These are phyloP conservation scores for Hydractinia echinata DNA, from an alignment of 30 jellyfish, hydroid and myxozoan genomes.

Conservation along the genomic window DNA sequence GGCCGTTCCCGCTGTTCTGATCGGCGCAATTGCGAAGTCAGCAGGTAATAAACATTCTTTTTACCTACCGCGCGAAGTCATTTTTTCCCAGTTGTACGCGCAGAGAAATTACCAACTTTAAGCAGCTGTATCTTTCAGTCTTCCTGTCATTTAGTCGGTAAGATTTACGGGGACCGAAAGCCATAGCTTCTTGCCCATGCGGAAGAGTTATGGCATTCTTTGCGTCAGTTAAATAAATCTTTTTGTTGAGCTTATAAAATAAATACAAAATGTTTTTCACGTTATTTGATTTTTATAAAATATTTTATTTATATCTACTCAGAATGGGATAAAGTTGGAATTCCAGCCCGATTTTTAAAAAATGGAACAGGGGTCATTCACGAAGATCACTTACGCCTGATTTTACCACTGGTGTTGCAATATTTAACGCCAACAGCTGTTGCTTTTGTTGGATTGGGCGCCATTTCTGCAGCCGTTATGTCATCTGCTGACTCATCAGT, in stretches of 20 bases:
- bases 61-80: no score
- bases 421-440: conserved; percentile 84
- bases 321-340: conserved; percentile 6
- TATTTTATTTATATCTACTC: not conserved
- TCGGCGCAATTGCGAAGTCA: conserved; percentile 81
- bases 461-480: conserved; percentile 93
- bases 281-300: not conserved
- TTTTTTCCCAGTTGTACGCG: no score
- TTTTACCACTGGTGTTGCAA: conserved; percentile 71
- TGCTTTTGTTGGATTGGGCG: conserved; percentile 84
- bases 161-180: no score
- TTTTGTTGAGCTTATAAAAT: not conserved
- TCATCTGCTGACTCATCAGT: conserved; percentile 94
- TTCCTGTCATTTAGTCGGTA: no score
- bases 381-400: conserved; percentile 52
- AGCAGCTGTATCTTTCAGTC: no score
- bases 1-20: conserved; percentile 85
- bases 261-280: not conserved
- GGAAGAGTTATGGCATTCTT: no score
- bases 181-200: no score
- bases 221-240: not conserved
- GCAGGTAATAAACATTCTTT: conserved; percentile 36
- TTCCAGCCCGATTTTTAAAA: not conserved
- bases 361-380: not conserved
- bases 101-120: no score